Percentiles rank a stretch among this genome's conserved stretches.
These are phyloP conservation scores for Scomber scombrus DNA, from an alignment of 2,113 vertebrate species.

Conservation along the genomic window DNA sequence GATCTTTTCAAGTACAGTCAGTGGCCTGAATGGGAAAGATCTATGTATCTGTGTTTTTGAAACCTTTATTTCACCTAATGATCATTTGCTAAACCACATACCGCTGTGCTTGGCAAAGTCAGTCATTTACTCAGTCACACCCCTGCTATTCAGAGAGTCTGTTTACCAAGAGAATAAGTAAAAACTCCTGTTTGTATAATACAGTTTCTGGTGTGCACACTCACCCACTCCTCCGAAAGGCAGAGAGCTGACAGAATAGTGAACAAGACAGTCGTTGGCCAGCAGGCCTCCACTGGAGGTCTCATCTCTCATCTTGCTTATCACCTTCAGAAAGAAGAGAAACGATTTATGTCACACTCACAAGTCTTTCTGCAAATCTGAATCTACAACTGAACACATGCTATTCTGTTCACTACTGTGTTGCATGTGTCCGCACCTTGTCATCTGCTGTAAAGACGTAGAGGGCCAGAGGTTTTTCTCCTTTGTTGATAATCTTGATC, in stretches of 20 bases:
- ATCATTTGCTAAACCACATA: too few relatives aligned
- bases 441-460: constrained; percentile 90
- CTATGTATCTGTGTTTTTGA: too few relatives aligned
- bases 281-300: constrained; percentile 92
- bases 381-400: neutral
- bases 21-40: too few relatives aligned
- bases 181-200: neutral
- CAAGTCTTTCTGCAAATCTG: neutral
- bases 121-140: neutral
- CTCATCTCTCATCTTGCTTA: constrained; percentile 85
- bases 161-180: neutral
- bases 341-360: neutral
- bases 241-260: constrained; percentile 84
- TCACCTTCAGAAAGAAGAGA: constrained; percentile 78
- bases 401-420: neutral
- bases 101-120: too few relatives aligned
- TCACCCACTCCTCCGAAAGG: constrained; percentile 95
- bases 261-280: constrained; percentile 90
- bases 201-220: constrained; percentile 61
- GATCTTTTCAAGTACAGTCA: too few relatives aligned
- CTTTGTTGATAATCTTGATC: constrained; percentile 90
- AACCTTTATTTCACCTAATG: too few relatives aligned
- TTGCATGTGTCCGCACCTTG: constrained; percentile 83
- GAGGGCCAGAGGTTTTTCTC: constrained; percentile 94
- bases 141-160: neutral